Percentiles rank a stretch among this genome's conserved stretches.
Conservation (phyloP, 2,888 invertebrate species). For the Heteromurus nitidus region DNA sequence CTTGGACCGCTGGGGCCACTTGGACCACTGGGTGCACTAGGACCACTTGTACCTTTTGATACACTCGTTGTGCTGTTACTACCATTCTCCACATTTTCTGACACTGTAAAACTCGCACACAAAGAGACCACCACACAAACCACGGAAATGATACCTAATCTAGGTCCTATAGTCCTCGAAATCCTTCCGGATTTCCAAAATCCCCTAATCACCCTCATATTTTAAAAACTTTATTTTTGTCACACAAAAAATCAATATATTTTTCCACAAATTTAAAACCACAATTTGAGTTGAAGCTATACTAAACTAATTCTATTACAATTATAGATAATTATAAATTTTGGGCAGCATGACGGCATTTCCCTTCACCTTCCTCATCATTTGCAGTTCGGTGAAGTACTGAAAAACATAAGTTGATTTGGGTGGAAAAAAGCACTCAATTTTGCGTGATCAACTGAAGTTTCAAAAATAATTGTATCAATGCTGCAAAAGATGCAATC, state of each 20-base stretch:
- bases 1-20: too few species aligned
- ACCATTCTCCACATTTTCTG: background rate
- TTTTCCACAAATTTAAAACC: background rate
- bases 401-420: conserved; percentile 38
- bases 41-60: background rate
- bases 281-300: background rate
- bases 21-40: background rate
- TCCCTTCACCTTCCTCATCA: conserved; percentile 26
- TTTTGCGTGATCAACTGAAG: background rate
- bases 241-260: background rate
- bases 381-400: conserved; percentile 45
- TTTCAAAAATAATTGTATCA: too few species aligned
- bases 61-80: background rate
- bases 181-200: background rate
- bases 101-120: background rate
- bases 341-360: conserved; percentile 19
- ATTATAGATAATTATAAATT: conserved; percentile 3
- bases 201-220: background rate
- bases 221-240: background rate
- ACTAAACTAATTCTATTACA: conserved; percentile 2
- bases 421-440: conserved; percentile 25
- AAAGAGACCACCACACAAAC: background rate
- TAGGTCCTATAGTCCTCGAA: too few species aligned
- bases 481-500: too few species aligned
- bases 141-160: conserved; percentile 19